Conservation (phyloP, 1,140 invertebrate genomes). For the Cydia pomonella region DNA sequence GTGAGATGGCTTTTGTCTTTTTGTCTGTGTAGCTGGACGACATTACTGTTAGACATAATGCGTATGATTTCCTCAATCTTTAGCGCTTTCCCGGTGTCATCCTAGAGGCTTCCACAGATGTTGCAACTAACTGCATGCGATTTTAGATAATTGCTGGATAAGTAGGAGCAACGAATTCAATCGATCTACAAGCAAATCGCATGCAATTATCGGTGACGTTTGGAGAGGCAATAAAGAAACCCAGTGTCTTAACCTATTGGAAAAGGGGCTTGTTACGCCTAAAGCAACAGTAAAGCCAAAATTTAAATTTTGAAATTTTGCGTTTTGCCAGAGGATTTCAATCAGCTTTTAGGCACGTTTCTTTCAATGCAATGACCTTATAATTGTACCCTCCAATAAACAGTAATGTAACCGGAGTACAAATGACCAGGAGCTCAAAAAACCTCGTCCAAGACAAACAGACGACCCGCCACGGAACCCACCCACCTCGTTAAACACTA, state of each 20-base stretch:
- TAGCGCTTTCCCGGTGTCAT: neutral
- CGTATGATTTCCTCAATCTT: neutral
- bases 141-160: no score
- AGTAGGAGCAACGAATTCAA: no score
- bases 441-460: conserved; percentile 32
- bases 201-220: no score
- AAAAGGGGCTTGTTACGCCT: no score
- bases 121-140: no score
- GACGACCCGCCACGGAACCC: conserved; percentile 31
- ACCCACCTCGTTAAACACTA: conserved; percentile 47
- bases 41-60: neutral
- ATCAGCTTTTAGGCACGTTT: conserved; percentile 5
- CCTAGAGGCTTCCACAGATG: no score
- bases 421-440: conserved; percentile 33
- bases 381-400: neutral
- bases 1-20: conserved; percentile 9
- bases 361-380: neutral
- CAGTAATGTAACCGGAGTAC: conserved; percentile 25
- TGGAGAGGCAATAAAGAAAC: no score
- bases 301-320: no score
- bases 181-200: no score
- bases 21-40: neutral
- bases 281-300: no score
- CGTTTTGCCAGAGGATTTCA: neutral
- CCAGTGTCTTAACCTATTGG: no score